Evolutionary conservation across 2,797 vertebrate genomes (phyloP).

Genomic region (Aythya fuligula): DNA sequence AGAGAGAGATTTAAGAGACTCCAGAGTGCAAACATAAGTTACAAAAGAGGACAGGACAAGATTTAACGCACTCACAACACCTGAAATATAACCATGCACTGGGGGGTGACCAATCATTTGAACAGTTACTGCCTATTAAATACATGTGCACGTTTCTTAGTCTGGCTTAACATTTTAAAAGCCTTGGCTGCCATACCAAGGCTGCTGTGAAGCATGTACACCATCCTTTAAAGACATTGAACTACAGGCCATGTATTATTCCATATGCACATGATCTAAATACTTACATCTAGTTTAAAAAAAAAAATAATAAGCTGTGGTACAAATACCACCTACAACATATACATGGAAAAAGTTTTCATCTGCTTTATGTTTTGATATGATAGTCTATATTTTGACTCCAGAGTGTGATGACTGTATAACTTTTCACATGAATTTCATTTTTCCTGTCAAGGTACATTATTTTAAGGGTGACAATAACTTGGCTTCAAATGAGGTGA

Average conservation of each 20-base stretch:
- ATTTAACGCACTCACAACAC: slow-evolving; percentile 63
- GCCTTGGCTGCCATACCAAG: slow-evolving; percentile 27
- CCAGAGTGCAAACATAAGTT: slow-evolving; percentile 25
- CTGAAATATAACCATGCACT: slow-evolving; percentile 51
- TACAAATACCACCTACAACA: slow-evolving; percentile 62
- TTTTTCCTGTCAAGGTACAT: slow-evolving; percentile 78
- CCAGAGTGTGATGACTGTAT: slow-evolving; percentile 74
- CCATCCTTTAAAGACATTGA: slow-evolving; percentile 56
- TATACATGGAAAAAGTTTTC: slow-evolving; percentile 33
- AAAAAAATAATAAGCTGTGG: background rate
- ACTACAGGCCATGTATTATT: slow-evolving; percentile 45
- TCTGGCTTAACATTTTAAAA: slow-evolving; percentile 36
- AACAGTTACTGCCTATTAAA: slow-evolving; percentile 71
- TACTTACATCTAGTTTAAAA: slow-evolving; percentile 23
- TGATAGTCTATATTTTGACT: slow-evolving; percentile 78
- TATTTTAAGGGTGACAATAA: slow-evolving; percentile 85
- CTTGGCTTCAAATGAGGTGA: slow-evolving; percentile 85
- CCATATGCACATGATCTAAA: slow-evolving; percentile 59
- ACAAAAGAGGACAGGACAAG: slow-evolving; percentile 39
- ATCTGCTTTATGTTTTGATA: slow-evolving; percentile 72
- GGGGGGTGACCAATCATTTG: slow-evolving; percentile 66
- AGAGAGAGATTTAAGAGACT: slow-evolving; percentile 50
- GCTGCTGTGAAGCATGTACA: slow-evolving; percentile 33
- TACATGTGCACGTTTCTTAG: slow-evolving; percentile 56
- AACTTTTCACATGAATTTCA: slow-evolving; percentile 80